These are phyloP conservation scores for Brachyptera putata DNA, from an alignment of 2,888 invertebrate species.

Conservation along the genomic window DNA sequence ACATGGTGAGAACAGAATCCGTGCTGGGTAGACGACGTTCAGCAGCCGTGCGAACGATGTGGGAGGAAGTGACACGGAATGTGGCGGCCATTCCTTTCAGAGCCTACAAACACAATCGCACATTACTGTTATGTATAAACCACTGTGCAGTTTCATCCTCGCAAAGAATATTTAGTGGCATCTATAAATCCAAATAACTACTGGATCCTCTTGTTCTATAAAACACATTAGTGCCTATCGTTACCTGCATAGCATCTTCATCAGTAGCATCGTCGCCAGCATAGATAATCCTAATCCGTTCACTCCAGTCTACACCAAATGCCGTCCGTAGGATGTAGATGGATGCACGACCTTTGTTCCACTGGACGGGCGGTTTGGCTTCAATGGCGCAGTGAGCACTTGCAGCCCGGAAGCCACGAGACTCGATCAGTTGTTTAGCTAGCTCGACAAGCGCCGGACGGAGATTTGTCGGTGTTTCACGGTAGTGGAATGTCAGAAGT, in stretches of 20 bases:
- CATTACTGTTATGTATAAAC: too few species aligned
- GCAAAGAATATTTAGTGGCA: too few species aligned
- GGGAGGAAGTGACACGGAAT: slow-evolving; percentile 81
- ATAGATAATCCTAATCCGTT: slow-evolving; percentile 83
- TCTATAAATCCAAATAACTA: too few species aligned
- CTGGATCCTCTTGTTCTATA: too few species aligned
- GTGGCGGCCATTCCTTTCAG: slow-evolving; percentile 91
- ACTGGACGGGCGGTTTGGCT: slow-evolving; percentile 84
- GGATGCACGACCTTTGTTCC: slow-evolving; percentile 88
- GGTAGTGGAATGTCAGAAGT: slow-evolving; percentile 79
- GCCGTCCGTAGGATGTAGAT: slow-evolving; percentile 86
- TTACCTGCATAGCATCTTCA: slow-evolving; percentile 85
- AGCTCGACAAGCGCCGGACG: slow-evolving; percentile 65
- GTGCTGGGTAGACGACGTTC: slow-evolving; percentile 83
- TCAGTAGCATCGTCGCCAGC: slow-evolving; percentile 86
- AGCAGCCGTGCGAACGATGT: slow-evolving; percentile 80
- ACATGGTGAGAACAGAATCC: slow-evolving; percentile 82
- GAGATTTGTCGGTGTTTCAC: slow-evolving; percentile 70
- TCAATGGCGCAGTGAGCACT: slow-evolving; percentile 84
- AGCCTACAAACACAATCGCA: slow-evolving; percentile 59
- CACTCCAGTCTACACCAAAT: slow-evolving; percentile 89
- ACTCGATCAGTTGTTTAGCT: slow-evolving; percentile 65
- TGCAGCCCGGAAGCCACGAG: slow-evolving; percentile 69
- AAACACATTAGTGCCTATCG: slow-evolving; percentile 35
- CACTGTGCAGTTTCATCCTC: too few species aligned